Evolutionary conservation across 2,888 invertebrate genomes (phyloP), one percentile per base, ranked within the genome.

Genomic region (Thera britannica): DNA sequence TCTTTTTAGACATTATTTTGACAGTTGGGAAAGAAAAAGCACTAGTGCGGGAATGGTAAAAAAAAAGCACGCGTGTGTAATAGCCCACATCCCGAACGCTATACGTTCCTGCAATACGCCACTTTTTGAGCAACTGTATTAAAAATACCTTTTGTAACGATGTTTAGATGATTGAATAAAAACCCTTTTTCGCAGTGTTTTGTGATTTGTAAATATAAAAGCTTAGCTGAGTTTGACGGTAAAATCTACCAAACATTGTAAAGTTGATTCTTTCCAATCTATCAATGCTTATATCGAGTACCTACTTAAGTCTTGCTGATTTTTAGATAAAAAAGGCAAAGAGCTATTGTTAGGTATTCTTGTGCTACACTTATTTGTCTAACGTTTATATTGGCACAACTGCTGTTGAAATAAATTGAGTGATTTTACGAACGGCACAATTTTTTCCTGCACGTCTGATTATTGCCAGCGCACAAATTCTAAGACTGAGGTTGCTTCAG

Each of bases 391-490:
- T 51, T 51, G 23, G 12, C 51, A 12, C 11, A 23, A 23, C 23
- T 23, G 23, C 23, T 23, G 23, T 23, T 23, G 23, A 23, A 23
- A 23, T 36, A 48, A 55, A 55, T 58, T 59, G 49, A 63, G 5
- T 6, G 49, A 49, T 49, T 51, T 7, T 7, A 23, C 9, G 23
- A 60, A 51, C 3, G 23, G 34, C 9, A 5, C 48, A n/a, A 46
- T 12, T 35, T 11, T 48, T 67, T 56, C 51, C 58, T 68, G 23
- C 54, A 64, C 56, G 63, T 54, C 61, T 56, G 48, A 57, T 57
- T 62, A 61, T 55, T 44, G 59, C 38, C 51, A 69, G 44, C 62
- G 34, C 36, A 66, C 58, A 56, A 67, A 46, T 55, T 63, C 61
- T 61, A 70, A 61, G 63, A 61, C 58, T 70, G 44, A 46, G 2